These are phyloP conservation scores for Porites evermanni DNA, from an alignment of 92 coral and sea anemone species.

Conservation along the genomic window DNA sequence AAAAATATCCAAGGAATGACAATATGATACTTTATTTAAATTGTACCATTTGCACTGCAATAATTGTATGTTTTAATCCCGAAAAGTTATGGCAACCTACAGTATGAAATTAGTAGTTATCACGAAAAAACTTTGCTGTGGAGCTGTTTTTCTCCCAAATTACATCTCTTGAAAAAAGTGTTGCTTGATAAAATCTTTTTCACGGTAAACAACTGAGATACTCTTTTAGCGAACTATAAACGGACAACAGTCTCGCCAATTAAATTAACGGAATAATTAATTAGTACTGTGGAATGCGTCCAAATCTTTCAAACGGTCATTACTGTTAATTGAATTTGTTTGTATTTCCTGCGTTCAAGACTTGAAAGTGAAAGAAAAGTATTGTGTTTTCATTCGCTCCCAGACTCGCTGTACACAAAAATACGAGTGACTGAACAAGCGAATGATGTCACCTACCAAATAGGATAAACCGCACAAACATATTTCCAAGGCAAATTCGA, in stretches of 20 bases:
- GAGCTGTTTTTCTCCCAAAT: not conserved
- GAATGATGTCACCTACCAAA: conserved; percentile 12
- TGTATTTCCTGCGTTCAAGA: conserved; percentile 19
- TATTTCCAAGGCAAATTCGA: not conserved
- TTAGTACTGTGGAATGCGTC: conserved; percentile 10
- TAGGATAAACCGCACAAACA: not conserved
- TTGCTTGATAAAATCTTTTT: not conserved
- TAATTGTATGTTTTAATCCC: no score
- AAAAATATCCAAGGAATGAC: not conserved
- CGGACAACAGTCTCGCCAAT: not conserved
- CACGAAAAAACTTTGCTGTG: not conserved
- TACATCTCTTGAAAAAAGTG: not conserved
- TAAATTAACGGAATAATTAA: not conserved
- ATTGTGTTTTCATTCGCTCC: conserved; percentile 9
- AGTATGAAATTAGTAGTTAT: no score
- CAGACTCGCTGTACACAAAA: no score
- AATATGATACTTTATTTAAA: not conserved
- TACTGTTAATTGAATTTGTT: conserved; percentile 1
- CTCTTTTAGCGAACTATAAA: not conserved
- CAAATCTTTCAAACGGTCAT: not conserved
- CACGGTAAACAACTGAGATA: no score
- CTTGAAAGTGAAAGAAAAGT: not conserved
- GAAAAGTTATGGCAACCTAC: no score
- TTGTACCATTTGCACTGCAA: no score
- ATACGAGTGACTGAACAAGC: not conserved